Conservation (phyloP, 2,888 invertebrate genomes). For the Smittia aterrima region DNA sequence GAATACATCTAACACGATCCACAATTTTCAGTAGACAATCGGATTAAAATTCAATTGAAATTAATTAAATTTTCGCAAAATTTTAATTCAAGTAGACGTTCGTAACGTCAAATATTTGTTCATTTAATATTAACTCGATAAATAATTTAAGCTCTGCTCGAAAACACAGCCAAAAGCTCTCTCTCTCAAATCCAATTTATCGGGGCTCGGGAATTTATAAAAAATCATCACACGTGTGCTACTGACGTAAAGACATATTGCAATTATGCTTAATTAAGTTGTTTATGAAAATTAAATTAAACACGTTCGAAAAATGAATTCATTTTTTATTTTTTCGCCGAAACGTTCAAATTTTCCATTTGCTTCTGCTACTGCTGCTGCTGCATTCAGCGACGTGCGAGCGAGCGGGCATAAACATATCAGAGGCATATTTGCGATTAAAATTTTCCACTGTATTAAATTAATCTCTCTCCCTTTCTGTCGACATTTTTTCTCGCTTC, state of each 20-base stretch:
- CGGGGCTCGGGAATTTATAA: background rate
- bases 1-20: no score
- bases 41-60: no score
- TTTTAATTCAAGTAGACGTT: no score
- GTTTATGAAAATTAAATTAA: conserved; percentile 41
- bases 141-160: no score
- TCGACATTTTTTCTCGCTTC: background rate
- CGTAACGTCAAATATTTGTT: no score
- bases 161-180: no score
- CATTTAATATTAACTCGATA: no score
- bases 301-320: conserved; percentile 35
- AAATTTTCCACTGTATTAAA: conserved; percentile 41
- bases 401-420: background rate
- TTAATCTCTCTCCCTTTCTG: conserved; percentile 17
- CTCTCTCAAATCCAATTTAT: background rate
- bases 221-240: background rate
- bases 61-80: no score
- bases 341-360: conserved; percentile 23
- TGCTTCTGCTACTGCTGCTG: background rate
- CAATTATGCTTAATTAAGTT: conserved; percentile 38
- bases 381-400: background rate
- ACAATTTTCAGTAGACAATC: no score
- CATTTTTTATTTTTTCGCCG: conserved; percentile 22
- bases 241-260: conserved; percentile 7
- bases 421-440: conserved; percentile 33